Base-by-base conservation (phyloP, 1,140 invertebrate genomes). In the Drosophila equinoxialis region DNA sequence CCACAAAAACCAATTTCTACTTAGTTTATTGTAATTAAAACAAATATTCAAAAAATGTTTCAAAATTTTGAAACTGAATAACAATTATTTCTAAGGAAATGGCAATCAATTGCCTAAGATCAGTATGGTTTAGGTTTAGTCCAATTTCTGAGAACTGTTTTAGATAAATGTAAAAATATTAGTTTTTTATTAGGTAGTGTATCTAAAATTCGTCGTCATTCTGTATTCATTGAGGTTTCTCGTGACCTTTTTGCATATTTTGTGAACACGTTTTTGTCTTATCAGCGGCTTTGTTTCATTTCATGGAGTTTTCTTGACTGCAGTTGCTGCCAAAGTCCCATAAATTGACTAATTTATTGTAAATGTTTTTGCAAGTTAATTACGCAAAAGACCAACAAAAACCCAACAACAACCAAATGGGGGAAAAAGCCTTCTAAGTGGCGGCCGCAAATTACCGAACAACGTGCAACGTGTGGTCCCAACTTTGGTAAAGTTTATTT, bases 291-390 rank as follows among this genome's bases (percentile, higher is more conserved):
- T 65, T 65, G 69, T 51, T 51, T 51, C 45, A 48, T 48, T 48
- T 48, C 45, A 17, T 48, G 14, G 11, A 17, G 35, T 63, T 68
- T 77, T 48, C 42, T 26, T 51, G 60, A 59, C 39, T 77, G 65
- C 67, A 65, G 37, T 13, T 39, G 37, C 11, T 80, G 76, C 72
- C 77, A 65, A 80, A 77, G 66, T 77, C 84, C 68, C 80, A 83
- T 86, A 83, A 86, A 79, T 77, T 83, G 66, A 63, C 59, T 74
- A 83, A 87, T 79, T 87, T 86, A 87, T 79, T 83, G 79, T 82
- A 79, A 74, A 83, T 81, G 75, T 79, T 86, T 71, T 71, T 79
- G 72, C 55, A 64, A 86, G 78, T 72, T 75, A 85, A 86, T 85
- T 85, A 74, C 77, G 76, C 77, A 81, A 85, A 81, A 85, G 51